Evolutionary conservation across 2,797 vertebrate genomes (phyloP).

Genomic region (Parotocinclus haroldoi): DNA sequence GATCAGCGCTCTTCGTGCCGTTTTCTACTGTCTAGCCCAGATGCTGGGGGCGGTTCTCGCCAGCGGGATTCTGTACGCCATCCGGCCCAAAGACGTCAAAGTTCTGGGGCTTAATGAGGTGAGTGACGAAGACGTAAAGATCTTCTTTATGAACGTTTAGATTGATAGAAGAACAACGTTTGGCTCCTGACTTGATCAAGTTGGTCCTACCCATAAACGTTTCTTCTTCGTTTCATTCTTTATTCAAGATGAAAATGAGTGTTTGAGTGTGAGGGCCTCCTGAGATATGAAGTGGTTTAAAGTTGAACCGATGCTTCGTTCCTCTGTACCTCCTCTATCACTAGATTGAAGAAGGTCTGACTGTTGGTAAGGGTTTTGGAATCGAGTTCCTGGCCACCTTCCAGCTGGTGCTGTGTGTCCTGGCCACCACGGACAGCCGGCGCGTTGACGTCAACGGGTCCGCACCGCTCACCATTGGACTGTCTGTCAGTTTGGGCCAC

Average conservation of each 20-base stretch:
- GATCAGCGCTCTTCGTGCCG: constrained; percentile 74
- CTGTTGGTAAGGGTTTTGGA: constrained; percentile 70
- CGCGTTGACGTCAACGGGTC: constrained; percentile 69
- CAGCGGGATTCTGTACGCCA: constrained; percentile 73
- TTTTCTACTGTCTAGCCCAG: constrained; percentile 77
- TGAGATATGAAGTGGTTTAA: no score
- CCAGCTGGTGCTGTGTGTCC: constrained; percentile 80
- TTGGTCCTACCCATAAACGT: no score
- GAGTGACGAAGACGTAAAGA: constrained; percentile 1
- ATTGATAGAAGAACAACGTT: no score
- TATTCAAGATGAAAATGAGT: no score
- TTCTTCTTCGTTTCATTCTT: no score
- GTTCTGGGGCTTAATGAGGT: constrained; percentile 65
- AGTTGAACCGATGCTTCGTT: no score
- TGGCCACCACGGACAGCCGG: constrained; percentile 76
- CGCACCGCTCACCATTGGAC: constrained; percentile 73
- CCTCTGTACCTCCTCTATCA: background rate
- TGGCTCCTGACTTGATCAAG: no score
- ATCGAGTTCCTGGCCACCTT: constrained; percentile 79
- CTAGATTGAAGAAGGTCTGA: constrained; percentile 58
- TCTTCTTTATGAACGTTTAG: background rate
- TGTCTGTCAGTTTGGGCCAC: constrained; percentile 77
- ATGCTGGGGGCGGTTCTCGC: constrained; percentile 75
- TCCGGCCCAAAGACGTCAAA: constrained; percentile 62
- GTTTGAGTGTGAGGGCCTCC: no score